These are phyloP conservation scores for Syrrhaptes paradoxus DNA, from an alignment of 2,113 vertebrate genomes.

Conservation along the genomic window DNA sequence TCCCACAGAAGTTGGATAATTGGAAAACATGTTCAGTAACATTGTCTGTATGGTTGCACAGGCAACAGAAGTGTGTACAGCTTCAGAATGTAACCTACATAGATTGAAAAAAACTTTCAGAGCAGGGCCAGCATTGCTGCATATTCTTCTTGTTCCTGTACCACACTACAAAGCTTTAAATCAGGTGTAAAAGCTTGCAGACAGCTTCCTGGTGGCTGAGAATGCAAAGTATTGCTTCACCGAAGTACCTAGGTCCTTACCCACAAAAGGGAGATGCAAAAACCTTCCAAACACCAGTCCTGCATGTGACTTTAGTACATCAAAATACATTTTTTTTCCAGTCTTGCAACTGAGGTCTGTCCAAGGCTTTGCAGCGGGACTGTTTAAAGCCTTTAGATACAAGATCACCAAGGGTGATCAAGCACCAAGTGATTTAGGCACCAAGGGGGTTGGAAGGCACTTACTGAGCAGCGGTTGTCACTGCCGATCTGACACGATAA, in stretches of 20 bases:
- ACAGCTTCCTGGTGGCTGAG: background rate
- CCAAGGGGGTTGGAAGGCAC: background rate
- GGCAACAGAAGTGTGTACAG: background rate
- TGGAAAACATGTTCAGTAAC: background rate
- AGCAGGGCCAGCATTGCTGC: background rate
- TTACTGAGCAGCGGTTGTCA: rapidly evolving
- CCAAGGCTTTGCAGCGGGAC: background rate
- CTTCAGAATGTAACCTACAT: background rate
- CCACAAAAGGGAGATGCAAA: background rate
- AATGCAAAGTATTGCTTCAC: background rate
- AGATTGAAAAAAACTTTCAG: background rate
- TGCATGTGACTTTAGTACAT: background rate
- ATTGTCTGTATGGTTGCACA: background rate
- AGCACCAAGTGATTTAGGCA: background rate
- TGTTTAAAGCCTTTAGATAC: background rate
- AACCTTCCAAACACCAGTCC: background rate
- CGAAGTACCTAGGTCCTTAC: background rate
- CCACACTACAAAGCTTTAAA: background rate
- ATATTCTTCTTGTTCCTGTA: background rate
- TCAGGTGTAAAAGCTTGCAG: background rate
- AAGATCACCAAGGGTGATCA: too few species aligned
- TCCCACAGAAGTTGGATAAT: background rate
- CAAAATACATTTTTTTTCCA: background rate
- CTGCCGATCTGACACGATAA: rapidly evolving
- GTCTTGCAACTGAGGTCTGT: background rate